phyloP scores from a whole-genome alignment of 1,140 invertebrate genomes.

The Atta texana region DNA sequence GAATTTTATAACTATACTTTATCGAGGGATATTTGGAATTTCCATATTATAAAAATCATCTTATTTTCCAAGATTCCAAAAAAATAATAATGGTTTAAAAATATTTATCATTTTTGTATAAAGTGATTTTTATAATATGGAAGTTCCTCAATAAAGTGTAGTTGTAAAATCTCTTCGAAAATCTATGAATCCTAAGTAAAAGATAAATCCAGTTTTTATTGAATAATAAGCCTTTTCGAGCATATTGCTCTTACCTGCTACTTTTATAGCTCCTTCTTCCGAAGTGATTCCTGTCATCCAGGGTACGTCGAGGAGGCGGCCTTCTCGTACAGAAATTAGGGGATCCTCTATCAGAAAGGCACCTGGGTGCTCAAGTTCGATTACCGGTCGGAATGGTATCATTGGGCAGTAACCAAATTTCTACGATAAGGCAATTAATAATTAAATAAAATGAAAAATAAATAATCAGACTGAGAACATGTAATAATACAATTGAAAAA shows the following conservation, averaged over 20 bases:
- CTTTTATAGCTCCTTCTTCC: constrained; percentile 89
- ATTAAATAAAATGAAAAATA: constrained; percentile 6
- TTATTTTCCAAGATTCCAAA: not conserved
- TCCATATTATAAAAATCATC: not conserved
- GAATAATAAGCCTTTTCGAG: not conserved
- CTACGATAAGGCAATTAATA: constrained; percentile 80
- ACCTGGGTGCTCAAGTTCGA: constrained; percentile 89
- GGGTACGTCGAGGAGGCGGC: constrained; percentile 87
- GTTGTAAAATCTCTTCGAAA: not conserved
- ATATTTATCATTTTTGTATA: no score
- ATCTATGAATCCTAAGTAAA: not conserved
- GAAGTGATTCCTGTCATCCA: constrained; percentile 90
- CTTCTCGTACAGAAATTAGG: constrained; percentile 83
- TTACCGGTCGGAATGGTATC: constrained; percentile 91
- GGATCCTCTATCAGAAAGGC: constrained; percentile 89
- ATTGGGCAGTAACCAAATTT: constrained; percentile 90
- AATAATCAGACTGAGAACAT: not conserved
- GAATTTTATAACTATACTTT: not conserved
- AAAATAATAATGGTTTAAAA: no score
- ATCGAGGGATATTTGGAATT: not conserved
- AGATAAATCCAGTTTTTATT: not conserved
- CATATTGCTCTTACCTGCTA: constrained; percentile 86
- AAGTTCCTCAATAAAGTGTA: not conserved
- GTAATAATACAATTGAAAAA: not conserved
- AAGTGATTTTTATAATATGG: not conserved